Evolutionary conservation across 2,888 invertebrate genomes (phyloP), one percentile per base, ranked within the genome.

Genomic region (Rhamnusium bicolor): DNA sequence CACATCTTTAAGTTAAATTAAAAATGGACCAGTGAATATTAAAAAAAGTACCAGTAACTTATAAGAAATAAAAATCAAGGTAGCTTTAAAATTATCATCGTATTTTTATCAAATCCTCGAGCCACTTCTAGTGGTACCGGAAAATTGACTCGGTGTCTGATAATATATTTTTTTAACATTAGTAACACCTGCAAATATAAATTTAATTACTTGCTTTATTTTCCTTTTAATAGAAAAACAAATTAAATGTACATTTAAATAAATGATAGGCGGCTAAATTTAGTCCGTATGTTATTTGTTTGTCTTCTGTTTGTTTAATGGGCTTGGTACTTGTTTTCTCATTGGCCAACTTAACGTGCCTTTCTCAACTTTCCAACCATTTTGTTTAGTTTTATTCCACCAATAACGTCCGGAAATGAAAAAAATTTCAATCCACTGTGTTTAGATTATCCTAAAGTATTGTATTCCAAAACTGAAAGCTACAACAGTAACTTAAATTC

Each of bases 251-350:
- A 27, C 27, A 54, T 21, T 54, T 21, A 54, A 24, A 54, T 24
- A 54, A 54, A 54, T 54, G 54, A 10, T 29, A 32, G 27, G 27
- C 29, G 21, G 6, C 58, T 29, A 58, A 58, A 58, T 58, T 29
- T 32, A 58, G 32, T 58, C 19, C 32, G 58, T 32, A 4, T 51
- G 19, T 51, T 65, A 53, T 65, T 65, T 65, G 53, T 65, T 65
- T 65, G 73, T 62, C 58, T 68, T 47, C 18, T 75, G 73, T 75
- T 75, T 75, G 63, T 56, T 72, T 70, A 75, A 75, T 75, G 75
- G 75, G 75, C 75, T 75, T 75, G 75, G 75, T 69, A 72, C 75
- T 72, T 70, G 75, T 75, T 72, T 62, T 47, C 47, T 46, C 18
- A 61, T 61, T 47, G 46, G 61, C n/a, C 47, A 61, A 61, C n/a